Conservation (phyloP, 2,113 vertebrate species). For the Monopterus albus region DNA sequence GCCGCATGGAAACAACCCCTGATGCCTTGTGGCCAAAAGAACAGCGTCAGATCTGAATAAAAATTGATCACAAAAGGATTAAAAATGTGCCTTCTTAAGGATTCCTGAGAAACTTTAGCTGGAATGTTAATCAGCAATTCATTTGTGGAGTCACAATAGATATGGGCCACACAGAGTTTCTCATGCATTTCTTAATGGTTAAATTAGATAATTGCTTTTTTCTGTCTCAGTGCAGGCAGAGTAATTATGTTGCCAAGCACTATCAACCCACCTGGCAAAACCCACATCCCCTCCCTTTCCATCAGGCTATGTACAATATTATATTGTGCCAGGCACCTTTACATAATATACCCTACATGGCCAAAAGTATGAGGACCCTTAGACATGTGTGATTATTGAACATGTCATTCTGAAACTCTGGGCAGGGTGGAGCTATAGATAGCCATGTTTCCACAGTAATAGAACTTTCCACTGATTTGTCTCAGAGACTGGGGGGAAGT, state of each 20-base stretch:
- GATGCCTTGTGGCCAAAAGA: conserved; percentile 36
- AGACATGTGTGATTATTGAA: too few relatives aligned
- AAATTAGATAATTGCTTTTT: conserved; percentile 49
- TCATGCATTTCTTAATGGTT: conserved; percentile 23
- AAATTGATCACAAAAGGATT: conserved; percentile 50
- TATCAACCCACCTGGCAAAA: conserved; percentile 51
- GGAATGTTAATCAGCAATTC: conserved; percentile 37
- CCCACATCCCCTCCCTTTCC: conserved; percentile 14
- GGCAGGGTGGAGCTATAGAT: too few relatives aligned
- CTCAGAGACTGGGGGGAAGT: too few relatives aligned
- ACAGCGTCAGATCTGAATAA: conserved; percentile 25
- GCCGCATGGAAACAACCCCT: conserved; percentile 58
- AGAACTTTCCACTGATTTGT: too few relatives aligned
- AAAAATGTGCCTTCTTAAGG: neutral
- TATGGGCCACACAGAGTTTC: conserved; percentile 24
- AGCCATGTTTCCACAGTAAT: too few relatives aligned
- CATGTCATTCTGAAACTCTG: too few relatives aligned
- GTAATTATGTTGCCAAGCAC: conserved; percentile 49
- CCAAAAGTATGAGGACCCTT: too few relatives aligned
- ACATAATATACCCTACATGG: neutral
- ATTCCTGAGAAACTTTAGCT: conserved; percentile 25
- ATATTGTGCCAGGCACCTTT: neutral
- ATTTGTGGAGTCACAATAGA: conserved; percentile 27
- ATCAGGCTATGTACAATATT: neutral
- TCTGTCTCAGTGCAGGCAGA: conserved; percentile 33